phyloP scores from a whole-genome alignment of 1,140 invertebrate genomes.

The Archivesica marissinica region DNA sequence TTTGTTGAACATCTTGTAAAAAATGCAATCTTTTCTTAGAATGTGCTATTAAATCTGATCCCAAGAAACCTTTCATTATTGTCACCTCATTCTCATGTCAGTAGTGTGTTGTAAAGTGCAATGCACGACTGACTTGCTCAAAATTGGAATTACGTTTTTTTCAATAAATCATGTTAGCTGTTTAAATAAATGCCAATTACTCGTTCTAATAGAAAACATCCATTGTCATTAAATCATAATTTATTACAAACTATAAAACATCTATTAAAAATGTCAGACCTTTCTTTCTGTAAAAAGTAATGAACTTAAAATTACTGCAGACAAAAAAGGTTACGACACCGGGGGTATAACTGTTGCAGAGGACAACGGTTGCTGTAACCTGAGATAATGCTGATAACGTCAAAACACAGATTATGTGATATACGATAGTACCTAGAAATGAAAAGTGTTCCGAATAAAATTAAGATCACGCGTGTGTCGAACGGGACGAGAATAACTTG shows the following conservation, averaged over 20 bases:
- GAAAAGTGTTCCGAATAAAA: background rate
- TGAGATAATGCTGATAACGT: background rate
- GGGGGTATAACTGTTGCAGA: background rate
- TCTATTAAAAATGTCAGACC: constrained; percentile 41
- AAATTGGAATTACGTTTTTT: background rate
- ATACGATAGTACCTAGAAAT: background rate
- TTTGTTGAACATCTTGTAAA: background rate
- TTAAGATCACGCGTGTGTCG: background rate
- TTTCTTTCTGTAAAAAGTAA: background rate
- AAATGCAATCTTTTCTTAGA: background rate
- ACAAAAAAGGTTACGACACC: constrained; percentile 1
- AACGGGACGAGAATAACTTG: background rate
- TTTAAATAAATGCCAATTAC: constrained; percentile 9
- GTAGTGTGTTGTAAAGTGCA: background rate
- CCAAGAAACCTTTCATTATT: constrained; percentile 2
- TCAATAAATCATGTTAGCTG: background rate
- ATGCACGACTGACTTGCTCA: background rate
- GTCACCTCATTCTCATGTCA: constrained; percentile 20
- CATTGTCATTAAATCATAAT: background rate
- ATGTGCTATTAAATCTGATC: background rate
- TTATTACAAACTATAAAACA: constrained; percentile 28
- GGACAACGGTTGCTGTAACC: background rate
- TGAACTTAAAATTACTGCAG: background rate
- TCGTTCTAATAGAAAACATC: background rate
- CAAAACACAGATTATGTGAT: background rate